Conservation (phyloP, 2,888 invertebrate genomes). For the Scaptomyza cyrtandrae region DNA sequence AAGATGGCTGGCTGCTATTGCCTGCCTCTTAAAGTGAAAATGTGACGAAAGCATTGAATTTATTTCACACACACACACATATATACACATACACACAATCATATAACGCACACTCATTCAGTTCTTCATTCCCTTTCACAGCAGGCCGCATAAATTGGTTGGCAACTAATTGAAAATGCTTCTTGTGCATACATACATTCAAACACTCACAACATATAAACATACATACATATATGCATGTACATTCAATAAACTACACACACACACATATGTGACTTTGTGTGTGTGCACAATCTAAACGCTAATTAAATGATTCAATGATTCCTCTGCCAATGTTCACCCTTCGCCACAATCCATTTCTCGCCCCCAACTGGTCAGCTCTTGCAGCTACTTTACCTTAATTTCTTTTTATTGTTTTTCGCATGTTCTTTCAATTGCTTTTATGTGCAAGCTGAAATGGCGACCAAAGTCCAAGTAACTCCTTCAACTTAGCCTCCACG, state of each 20-base stretch:
- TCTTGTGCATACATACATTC: constrained; percentile 47
- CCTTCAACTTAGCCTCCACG: constrained; percentile 51
- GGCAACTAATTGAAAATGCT: constrained; percentile 81
- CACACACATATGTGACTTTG: constrained; percentile 11
- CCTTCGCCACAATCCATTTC: constrained; percentile 13
- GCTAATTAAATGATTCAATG: constrained; percentile 85
- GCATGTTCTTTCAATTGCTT: constrained; percentile 79
- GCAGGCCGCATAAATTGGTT: constrained; percentile 76
- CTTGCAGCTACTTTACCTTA: constrained; percentile 73
- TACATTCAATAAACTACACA: constrained; percentile 59
- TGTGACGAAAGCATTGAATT: constrained; percentile 72
- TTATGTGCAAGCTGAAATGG: constrained; percentile 64
- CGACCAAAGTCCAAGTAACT: constrained; percentile 63
- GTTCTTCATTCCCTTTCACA: constrained; percentile 10
- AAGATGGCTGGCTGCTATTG: constrained; percentile 1
- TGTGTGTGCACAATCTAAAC: constrained; percentile 75
- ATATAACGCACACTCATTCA: constrained; percentile 1
- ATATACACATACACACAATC: constrained; percentile 12
- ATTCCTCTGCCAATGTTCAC: constrained; percentile 57
- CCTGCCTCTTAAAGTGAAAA: constrained; percentile 56
- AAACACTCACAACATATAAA: constrained; percentile 4
- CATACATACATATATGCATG: constrained; percentile 22
- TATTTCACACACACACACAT: constrained; percentile 45
- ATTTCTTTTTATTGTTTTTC: constrained; percentile 82
- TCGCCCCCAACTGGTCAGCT: not conserved